phyloP scores from a whole-genome alignment of 2,797 vertebrate species.

The Philypnodon macrostomus region DNA sequence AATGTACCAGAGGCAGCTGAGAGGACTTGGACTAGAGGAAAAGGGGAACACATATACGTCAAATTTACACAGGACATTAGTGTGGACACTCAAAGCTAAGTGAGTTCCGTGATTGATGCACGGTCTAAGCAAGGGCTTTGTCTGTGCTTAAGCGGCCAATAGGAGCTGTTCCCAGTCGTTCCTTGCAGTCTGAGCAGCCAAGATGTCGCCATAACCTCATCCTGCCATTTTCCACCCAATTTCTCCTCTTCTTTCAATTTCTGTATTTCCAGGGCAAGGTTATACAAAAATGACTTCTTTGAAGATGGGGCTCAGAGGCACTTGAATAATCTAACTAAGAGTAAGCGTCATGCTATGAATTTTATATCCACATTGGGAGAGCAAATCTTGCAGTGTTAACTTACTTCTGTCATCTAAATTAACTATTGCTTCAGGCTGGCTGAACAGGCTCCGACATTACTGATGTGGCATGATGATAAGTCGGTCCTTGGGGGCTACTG shows the following conservation, averaged over 20 bases:
- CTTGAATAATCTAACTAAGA: slow-evolving; percentile 67
- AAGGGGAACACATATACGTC: slow-evolving; percentile 22
- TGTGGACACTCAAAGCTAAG: slow-evolving; percentile 56
- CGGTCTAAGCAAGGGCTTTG: slow-evolving; percentile 36
- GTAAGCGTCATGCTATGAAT: slow-evolving; percentile 64
- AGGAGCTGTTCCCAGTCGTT: slow-evolving; percentile 40
- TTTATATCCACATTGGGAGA: slow-evolving; percentile 71
- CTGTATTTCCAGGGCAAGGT: slow-evolving; percentile 61
- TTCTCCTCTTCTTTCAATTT: slow-evolving; percentile 49
- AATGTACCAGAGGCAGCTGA: slow-evolving; percentile 22
- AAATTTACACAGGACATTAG: slow-evolving; percentile 54
- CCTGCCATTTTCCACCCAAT: slow-evolving; percentile 53
- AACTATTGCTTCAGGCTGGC: slow-evolving; percentile 64
- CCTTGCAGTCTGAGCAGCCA: slow-evolving; percentile 12
- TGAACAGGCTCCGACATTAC: slow-evolving; percentile 36
- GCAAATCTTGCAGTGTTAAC: slow-evolving; percentile 69
- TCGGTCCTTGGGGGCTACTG: slow-evolving; percentile 48
- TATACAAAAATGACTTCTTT: slow-evolving; percentile 67
- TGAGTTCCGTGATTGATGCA: slow-evolving; percentile 60
- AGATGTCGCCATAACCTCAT: slow-evolving; percentile 43
- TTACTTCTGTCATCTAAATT: slow-evolving; percentile 70
- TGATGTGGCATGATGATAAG: slow-evolving; percentile 65
- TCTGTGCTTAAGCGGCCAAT: slow-evolving; percentile 36
- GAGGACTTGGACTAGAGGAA: slow-evolving; percentile 1
- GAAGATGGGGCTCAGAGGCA: slow-evolving; percentile 68